Evolutionary conservation across 64 coral and sea anemone species (phyloP).

Genomic region (Cladopsammia gracilis): DNA sequence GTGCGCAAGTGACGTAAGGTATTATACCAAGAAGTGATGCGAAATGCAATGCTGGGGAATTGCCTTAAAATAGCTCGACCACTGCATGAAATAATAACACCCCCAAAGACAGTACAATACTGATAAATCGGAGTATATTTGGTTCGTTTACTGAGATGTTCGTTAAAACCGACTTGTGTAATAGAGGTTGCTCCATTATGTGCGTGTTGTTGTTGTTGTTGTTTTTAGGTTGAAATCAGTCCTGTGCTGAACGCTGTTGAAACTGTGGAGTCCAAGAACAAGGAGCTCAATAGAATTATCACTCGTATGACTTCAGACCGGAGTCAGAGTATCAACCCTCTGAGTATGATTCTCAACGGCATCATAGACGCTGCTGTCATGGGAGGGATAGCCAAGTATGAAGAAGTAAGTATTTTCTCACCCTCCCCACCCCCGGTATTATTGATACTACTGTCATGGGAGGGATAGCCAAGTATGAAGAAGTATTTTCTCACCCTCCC

Average conservation of each 20-base stretch:
- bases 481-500: too few relatives aligned
- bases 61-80: too few relatives aligned
- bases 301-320: conserved; percentile 59
- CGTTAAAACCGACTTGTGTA: too few relatives aligned
- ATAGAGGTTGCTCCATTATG: neutral
- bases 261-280: conserved; percentile 93
- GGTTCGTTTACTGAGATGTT: too few relatives aligned
- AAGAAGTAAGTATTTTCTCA: conserved; percentile 42
- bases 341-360: conserved; percentile 97
- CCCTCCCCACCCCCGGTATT: conserved; percentile 32
- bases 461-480: conserved; percentile 76
- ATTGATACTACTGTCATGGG: conserved; percentile 84
- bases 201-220: neutral
- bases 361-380: conserved; percentile 98
- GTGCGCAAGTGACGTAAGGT: too few relatives aligned
- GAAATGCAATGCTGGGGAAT: too few relatives aligned
- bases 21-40: too few relatives aligned
- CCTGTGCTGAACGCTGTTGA: conserved; percentile 92
- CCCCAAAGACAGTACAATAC: too few relatives aligned
- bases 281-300: conserved; percentile 83
- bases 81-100: too few relatives aligned
- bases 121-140: too few relatives aligned
- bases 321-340: conserved; percentile 80
- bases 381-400: conserved; percentile 95
- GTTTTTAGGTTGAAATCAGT: conserved; percentile 84